A percentile compares a stretch with the other conserved stretches of the same genome.
Evolutionary conservation across 1,140 invertebrate species (phyloP).

Genomic region (Drosophila trapezifrons): DNA sequence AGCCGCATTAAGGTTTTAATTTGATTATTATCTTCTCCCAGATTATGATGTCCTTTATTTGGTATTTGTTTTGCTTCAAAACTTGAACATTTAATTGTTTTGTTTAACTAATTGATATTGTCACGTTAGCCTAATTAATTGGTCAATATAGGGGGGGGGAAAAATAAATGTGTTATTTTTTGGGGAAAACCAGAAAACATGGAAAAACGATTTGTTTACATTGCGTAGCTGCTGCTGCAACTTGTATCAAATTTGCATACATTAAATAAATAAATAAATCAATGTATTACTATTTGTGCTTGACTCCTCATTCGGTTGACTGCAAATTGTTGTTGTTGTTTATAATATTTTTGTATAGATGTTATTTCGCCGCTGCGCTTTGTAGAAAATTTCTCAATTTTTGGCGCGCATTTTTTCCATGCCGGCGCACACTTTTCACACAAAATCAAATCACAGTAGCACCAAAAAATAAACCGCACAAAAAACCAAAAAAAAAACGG

Average conservation of each 20-base stretch:
- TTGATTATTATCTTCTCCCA: conserved; percentile 8
- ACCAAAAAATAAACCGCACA: conserved; percentile 21
- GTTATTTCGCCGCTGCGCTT: conserved; percentile 14
- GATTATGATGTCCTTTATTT: conserved; percentile 1
- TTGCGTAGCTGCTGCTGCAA: conserved; percentile 1
- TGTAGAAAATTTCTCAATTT: conserved; percentile 41
- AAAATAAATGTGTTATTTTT: conserved; percentile 15
- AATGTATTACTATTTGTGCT: conserved; percentile 17
- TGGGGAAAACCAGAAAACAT: neutral
- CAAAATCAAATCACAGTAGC: conserved; percentile 14
- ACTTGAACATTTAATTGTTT: conserved; percentile 11
- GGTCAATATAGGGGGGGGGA: neutral
- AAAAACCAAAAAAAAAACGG: conserved; percentile 17
- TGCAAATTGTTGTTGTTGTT: neutral
- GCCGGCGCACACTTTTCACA: conserved; percentile 39
- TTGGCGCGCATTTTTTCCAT: conserved; percentile 52
- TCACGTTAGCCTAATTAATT: conserved; percentile 30
- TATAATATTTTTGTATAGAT: conserved; percentile 1
- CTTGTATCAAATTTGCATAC: neutral
- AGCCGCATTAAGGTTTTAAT: neutral
- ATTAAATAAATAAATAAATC: conserved; percentile 9
- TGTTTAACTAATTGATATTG: conserved; percentile 26
- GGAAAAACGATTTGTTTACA: conserved; percentile 29
- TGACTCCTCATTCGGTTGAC: conserved; percentile 17
- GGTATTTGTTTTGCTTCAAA: neutral